Percentiles rank a stretch among this genome's conserved stretches.
phyloP scores from a whole-genome alignment of 92 coral and sea anemone species.

The Isaurus tuberculatus region DNA sequence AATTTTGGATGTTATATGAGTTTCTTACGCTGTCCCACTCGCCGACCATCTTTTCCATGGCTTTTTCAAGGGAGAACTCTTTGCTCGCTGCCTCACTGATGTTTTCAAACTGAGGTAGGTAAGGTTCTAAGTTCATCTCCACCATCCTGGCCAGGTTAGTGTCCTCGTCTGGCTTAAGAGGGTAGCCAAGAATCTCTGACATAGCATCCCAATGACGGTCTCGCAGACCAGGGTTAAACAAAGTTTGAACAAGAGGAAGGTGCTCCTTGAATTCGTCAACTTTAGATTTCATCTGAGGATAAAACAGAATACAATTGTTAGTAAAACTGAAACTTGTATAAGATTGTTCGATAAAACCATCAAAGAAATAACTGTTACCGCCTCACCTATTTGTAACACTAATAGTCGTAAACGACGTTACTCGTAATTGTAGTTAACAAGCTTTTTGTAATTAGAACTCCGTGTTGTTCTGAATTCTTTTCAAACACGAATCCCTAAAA shows the following conservation, averaged over 20 bases:
- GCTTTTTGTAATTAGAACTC: no score
- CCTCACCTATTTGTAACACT: no score
- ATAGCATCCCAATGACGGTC: conserved; percentile 98
- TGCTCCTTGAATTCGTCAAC: conserved; percentile 98
- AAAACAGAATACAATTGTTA: background rate
- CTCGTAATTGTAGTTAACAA: no score
- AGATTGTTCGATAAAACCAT: background rate
- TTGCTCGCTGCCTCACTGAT: conserved; percentile 99
- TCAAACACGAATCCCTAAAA: no score
- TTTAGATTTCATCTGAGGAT: conserved; percentile 86
- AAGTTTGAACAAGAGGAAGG: conserved; percentile 94
- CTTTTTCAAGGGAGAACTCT: conserved; percentile 99
- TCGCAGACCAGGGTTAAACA: conserved; percentile 98
- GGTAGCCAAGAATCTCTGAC: conserved; percentile 96
- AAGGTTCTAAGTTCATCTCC: conserved; percentile 99
- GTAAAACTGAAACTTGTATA: background rate
- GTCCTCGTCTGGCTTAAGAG: conserved; percentile 93
- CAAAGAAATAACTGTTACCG: no score
- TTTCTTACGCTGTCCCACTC: conserved; percentile 95
- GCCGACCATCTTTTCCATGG: conserved; percentile 99
- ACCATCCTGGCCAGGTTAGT: conserved; percentile 98
- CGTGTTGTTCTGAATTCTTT: no score
- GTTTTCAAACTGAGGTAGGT: conserved; percentile 89
- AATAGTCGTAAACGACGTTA: no score
- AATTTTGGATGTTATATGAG: background rate